Percentiles rank a stretch among this genome's conserved stretches.
Conservation (phyloP, 2,113 vertebrate genomes). For the Zootoca vivipara region DNA sequence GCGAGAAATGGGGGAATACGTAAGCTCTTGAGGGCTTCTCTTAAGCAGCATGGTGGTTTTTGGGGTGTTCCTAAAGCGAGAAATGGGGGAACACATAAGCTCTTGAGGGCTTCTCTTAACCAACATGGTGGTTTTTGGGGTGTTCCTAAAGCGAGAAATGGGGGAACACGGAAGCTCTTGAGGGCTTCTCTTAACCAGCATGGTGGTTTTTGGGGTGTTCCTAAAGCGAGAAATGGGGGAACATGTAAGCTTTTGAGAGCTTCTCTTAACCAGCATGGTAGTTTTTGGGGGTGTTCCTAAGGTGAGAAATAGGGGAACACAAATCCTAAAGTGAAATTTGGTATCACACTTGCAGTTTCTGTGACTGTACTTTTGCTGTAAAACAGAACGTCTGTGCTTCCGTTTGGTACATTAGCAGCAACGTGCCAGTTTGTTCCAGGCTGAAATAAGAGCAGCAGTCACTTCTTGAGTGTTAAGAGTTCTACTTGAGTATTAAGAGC, state of each 20-base stretch:
- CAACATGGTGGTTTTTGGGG: slow-evolving; percentile 1
- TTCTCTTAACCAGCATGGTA: neutral
- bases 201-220: slow-evolving; percentile 45
- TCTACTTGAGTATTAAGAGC: neutral
- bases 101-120: fast-evolving
- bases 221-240: slow-evolving; percentile 39
- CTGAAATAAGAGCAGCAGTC: neutral
- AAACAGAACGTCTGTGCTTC: neutral
- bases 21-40: neutral
- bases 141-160: slow-evolving; percentile 48
- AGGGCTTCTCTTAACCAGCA: neutral
- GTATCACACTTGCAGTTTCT: neutral
- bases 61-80: slow-evolving; percentile 50
- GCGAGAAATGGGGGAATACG: neutral
- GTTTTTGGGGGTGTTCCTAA: neutral
- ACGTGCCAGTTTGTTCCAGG: slow-evolving; percentile 9
- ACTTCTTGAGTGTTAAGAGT: neutral
- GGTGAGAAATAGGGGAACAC: neutral
- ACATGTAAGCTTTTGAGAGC: fast-evolving
- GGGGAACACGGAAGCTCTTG: fast-evolving
- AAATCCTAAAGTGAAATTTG: neutral
- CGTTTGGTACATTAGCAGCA: slow-evolving; percentile 22
- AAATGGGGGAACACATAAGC: neutral
- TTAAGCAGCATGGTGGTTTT: neutral
- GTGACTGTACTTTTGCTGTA: too few species aligned